phyloP scores from a whole-genome alignment of 2,113 vertebrate species.

The Merops nubicus region DNA sequence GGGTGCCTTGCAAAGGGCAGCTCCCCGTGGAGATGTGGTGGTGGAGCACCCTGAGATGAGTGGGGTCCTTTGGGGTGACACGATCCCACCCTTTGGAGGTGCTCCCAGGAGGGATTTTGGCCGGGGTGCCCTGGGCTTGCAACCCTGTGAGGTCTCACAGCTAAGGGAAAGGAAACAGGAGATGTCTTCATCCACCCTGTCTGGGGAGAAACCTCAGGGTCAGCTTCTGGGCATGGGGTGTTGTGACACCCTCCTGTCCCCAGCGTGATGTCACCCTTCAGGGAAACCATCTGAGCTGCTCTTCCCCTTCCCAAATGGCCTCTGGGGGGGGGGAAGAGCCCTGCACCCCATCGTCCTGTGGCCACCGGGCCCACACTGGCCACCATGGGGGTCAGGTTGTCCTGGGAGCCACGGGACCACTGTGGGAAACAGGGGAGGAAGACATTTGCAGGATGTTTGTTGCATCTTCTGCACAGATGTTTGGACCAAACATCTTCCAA shows the following conservation, averaged over 20 bases:
- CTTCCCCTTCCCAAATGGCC: background rate
- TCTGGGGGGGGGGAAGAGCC: accelerated
- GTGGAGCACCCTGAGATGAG: accelerated
- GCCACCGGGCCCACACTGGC: accelerated
- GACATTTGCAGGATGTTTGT: too few relatives aligned
- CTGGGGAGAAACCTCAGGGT: background rate
- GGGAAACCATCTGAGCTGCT: background rate
- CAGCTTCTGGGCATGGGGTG: background rate
- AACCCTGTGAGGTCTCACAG: accelerated
- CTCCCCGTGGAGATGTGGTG: accelerated
- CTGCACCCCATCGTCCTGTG: background rate
- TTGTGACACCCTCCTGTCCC: background rate
- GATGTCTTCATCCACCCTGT: background rate
- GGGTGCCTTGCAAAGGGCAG: background rate
- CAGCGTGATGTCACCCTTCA: accelerated
- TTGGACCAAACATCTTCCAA: too few relatives aligned
- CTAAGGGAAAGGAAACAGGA: background rate
- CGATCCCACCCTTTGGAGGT: background rate
- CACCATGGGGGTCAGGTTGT: too few relatives aligned
- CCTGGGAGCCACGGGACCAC: too few relatives aligned
- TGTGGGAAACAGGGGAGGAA: accelerated
- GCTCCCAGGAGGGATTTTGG: background rate
- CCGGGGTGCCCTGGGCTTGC: background rate
- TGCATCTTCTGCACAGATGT: too few relatives aligned
- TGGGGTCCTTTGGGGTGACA: accelerated